These are phyloP conservation scores for Laothoe populi DNA, from an alignment of 2,888 invertebrate species.

Conservation along the genomic window DNA sequence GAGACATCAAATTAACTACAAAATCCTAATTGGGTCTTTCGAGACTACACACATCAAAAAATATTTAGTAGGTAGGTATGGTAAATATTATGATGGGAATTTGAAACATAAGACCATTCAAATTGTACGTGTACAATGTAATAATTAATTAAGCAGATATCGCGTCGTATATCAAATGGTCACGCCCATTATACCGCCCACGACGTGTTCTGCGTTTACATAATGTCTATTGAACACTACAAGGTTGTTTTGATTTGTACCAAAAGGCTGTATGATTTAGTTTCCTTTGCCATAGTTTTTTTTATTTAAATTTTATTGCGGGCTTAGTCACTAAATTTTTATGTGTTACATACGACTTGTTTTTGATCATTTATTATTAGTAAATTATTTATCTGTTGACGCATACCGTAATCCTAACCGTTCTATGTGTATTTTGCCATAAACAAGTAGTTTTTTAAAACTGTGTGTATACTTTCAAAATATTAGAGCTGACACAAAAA, in stretches of 20 bases:
- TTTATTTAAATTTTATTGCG: background rate
- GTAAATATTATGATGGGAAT: background rate
- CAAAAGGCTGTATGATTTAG: constrained; percentile 26
- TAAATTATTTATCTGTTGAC: background rate
- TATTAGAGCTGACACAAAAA: constrained; percentile 30
- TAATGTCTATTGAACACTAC: constrained; percentile 48
- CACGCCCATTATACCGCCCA: constrained; percentile 71
- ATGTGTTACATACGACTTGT: background rate
- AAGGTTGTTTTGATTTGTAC: constrained; percentile 24
- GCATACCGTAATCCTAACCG: too few relatives aligned
- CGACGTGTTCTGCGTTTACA: constrained; percentile 68
- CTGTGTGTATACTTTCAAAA: constrained; percentile 10
- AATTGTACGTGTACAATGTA: constrained; percentile 25
- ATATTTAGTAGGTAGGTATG: background rate
- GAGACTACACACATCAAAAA: background rate
- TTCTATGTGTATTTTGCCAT: too few relatives aligned
- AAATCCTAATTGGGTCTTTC: background rate
- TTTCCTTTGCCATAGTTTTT: background rate
- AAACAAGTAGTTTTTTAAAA: background rate
- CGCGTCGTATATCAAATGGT: constrained; percentile 51
- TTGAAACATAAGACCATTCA: constrained; percentile 11
- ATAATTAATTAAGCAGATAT: constrained; percentile 23
- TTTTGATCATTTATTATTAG: background rate
- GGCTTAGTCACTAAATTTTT: background rate
- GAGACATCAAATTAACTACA: too few relatives aligned